Conservation (phyloP, 2,113 vertebrate species). For the Corydoras sp. region DNA sequence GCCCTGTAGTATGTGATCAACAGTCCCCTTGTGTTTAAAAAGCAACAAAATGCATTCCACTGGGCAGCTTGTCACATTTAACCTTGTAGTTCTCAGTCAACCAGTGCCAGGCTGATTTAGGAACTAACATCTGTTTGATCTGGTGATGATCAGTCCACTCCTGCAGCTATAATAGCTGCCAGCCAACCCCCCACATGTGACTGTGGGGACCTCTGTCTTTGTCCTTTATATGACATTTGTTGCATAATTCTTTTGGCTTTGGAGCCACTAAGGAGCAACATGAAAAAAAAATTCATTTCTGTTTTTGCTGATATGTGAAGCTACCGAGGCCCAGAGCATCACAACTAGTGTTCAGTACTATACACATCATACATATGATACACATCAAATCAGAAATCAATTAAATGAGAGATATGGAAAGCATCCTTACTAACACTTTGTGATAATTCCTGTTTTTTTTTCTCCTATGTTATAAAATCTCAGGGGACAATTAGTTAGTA, state of each 20-base stretch:
- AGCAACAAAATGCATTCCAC: conserved; percentile 2
- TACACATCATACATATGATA: too few species aligned
- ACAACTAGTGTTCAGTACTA: too few species aligned
- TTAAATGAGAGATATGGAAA: too few species aligned
- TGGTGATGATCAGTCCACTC: conserved; percentile 37
- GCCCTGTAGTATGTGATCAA: conserved; percentile 16
- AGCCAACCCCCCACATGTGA: conserved; percentile 21
- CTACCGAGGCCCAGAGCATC: too few species aligned
- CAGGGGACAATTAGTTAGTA: too few species aligned
- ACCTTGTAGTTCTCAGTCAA: neutral
- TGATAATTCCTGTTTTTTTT: too few species aligned
- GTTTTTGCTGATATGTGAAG: too few species aligned
- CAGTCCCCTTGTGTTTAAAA: conserved; percentile 34
- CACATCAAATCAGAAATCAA: too few species aligned
- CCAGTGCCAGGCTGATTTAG: conserved; percentile 22
- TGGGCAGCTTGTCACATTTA: conserved; percentile 5
- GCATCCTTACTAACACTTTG: too few species aligned
- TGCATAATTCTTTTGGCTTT: conserved; percentile 34
- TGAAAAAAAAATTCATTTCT: too few species aligned
- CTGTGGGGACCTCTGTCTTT: conserved; percentile 13
- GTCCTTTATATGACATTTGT: conserved; percentile 13
- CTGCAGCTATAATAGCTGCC: conserved; percentile 26
- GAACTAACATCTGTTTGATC: conserved; percentile 36
- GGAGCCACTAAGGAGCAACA: too few species aligned
- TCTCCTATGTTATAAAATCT: too few species aligned